Conservation (phyloP, 1,140 invertebrate species). For the Steinernema khuongi region DNA sequence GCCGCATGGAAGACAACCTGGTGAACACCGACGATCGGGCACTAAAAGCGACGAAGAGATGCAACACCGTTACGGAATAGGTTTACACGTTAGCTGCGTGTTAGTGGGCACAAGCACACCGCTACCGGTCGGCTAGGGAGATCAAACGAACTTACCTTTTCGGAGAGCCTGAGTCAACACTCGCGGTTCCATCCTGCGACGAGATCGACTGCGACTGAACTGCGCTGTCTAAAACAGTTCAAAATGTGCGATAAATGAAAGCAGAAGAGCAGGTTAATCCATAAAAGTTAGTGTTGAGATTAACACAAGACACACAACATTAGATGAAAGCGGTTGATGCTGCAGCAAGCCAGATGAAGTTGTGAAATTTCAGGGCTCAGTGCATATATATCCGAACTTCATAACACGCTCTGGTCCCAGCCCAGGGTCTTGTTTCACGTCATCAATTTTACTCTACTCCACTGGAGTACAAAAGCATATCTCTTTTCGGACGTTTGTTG, state of each 20-base stretch:
- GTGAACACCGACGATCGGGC: not conserved
- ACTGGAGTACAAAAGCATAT: no score
- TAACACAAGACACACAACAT: not conserved
- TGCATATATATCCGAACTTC: no score
- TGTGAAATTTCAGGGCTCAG: no score
- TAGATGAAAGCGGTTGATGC: not conserved
- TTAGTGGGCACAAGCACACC: not conserved
- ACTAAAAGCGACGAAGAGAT: constrained; percentile 4
- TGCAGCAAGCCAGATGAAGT: no score
- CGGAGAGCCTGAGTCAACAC: not conserved
- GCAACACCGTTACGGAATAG: not conserved
- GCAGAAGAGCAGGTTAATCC: no score
- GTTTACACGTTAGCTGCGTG: not conserved
- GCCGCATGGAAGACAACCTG: not conserved
- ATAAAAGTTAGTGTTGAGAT: not conserved
- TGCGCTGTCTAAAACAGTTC: not conserved
- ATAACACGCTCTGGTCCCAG: no score
- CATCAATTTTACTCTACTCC: no score
- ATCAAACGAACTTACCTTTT: not conserved
- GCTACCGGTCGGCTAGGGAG: not conserved
- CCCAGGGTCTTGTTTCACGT: no score
- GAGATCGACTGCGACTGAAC: not conserved
- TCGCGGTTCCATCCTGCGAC: not conserved
- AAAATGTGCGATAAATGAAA: no score
- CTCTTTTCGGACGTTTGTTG: no score